A percentile compares a stretch with the other conserved stretches of the same genome.
Conservation (phyloP, 2,797 vertebrate genomes). For the Aerospiza tachiro region DNA sequence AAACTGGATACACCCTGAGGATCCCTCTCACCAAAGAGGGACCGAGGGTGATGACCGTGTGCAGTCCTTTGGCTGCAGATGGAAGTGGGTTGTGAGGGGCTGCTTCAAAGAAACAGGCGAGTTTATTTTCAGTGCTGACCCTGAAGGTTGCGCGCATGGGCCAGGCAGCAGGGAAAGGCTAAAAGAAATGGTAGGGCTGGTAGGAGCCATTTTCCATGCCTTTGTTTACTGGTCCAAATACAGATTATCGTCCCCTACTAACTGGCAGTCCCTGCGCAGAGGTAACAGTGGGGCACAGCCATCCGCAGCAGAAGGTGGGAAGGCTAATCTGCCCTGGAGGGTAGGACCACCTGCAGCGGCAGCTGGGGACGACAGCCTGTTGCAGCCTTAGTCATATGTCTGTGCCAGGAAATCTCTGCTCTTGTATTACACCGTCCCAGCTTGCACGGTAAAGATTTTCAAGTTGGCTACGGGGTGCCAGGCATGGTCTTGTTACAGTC, state of each 20-base stretch:
- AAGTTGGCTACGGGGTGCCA: background rate
- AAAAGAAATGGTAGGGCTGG: background rate
- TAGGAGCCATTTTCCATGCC: background rate
- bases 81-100: background rate
- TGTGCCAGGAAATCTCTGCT: background rate
- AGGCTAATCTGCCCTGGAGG: background rate
- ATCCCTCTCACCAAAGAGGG: background rate
- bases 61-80: background rate
- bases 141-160: rapidly evolving
- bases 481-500: rapidly evolving
- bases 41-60: background rate
- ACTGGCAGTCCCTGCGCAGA: background rate
- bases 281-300: background rate
- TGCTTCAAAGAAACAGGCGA: background rate
- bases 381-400: background rate
- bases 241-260: rapidly evolving
- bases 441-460: background rate
- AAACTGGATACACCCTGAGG: background rate
- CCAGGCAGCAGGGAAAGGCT: background rate
- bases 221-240: background rate
- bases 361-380: background rate
- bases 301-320: background rate
- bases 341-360: background rate
- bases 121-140: background rate
- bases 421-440: background rate